Percentiles rank a stretch among this genome's conserved stretches.
Conservation (phyloP, 2,797 vertebrate species). For the Erpetoichthys calabaricus region DNA sequence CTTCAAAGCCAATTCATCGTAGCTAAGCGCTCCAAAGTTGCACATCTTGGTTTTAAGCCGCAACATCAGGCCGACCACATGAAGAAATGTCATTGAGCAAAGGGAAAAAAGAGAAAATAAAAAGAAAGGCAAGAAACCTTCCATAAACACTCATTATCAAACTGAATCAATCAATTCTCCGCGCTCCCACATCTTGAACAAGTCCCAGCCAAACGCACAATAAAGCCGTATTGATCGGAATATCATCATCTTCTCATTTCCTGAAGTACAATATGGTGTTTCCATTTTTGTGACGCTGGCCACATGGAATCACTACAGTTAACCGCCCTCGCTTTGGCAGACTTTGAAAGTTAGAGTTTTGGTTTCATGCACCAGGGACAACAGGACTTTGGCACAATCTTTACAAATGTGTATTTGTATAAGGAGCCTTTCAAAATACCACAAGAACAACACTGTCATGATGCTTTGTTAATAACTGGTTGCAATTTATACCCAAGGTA, state of each 20-base stretch:
- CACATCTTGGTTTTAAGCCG: too few relatives aligned
- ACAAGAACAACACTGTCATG: neutral
- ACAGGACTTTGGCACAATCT: slow-evolving; percentile 3
- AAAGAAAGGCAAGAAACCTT: too few relatives aligned
- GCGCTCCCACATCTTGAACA: slow-evolving; percentile 4
- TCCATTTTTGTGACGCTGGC: slow-evolving; percentile 12
- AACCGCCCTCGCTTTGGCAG: slow-evolving; percentile 9
- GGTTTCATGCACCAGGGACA: slow-evolving; percentile 9
- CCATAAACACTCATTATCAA: too few relatives aligned
- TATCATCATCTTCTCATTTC: slow-evolving; percentile 4
- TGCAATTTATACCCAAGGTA: neutral
- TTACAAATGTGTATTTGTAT: neutral
- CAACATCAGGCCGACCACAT: too few relatives aligned
- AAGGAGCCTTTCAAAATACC: neutral
- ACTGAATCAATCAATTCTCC: too few relatives aligned
- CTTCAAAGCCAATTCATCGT: too few relatives aligned
- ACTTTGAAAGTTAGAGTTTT: neutral
- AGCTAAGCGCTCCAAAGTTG: too few relatives aligned
- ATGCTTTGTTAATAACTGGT: neutral
- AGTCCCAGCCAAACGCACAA: slow-evolving; percentile 8
- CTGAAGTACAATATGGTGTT: slow-evolving; percentile 10
- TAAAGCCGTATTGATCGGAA: slow-evolving; percentile 7
- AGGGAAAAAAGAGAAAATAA: too few relatives aligned
- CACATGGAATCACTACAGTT: neutral
- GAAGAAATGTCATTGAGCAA: too few relatives aligned